Base-by-base conservation (phyloP, 2,888 invertebrate species). In the Pycnomerus fuliginosus region DNA sequence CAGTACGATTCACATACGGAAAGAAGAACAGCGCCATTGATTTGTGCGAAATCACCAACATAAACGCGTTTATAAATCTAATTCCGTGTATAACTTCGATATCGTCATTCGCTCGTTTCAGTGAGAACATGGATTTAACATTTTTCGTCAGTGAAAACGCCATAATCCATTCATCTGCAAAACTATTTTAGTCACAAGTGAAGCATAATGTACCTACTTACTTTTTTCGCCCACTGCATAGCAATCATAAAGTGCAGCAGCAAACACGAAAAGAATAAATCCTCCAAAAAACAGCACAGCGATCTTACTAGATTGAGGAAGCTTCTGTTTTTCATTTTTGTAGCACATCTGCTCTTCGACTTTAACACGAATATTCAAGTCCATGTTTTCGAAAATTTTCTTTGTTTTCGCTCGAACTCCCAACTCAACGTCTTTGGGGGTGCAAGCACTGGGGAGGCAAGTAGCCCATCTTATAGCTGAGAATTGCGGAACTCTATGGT, bases 11-110 rank as follows among this genome's bases (percentile, higher is more conserved):
- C 29, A 78, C 67, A 58, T 80, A 85, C 1, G 84, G 82, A 60
- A 79, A 75, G 56, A 82, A 85, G 59, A 84, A 82, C 38, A 82
- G 63, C 1, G 85, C 84, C 80, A 85, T 81, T n/a, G 82, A 82
- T 62, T 85, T 85, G 64, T 85, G 85, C 0, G 84, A 77, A 2
- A 81, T 58, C 4, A 85, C 62, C 43, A 85, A 64, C 75, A 84
- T 76, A 3, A 79, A 29, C 1, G 84, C 84, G 58, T 84, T 85
- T 3, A 84, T 56, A 43, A 80, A 80, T 44, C 85, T 70, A 22
- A 85, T 79, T 11, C 84, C 84, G 64, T 85, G 85, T 1, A 85
- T 76, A 0, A 79, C 75, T 34, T 77, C 73, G 30, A 85, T 80
- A 53, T 85, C 84, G 11, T 76, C 76, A 1, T 74, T 61, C 0